Conservation (phyloP, 1,140 invertebrate species). For the Trinorchestia longiramus region DNA sequence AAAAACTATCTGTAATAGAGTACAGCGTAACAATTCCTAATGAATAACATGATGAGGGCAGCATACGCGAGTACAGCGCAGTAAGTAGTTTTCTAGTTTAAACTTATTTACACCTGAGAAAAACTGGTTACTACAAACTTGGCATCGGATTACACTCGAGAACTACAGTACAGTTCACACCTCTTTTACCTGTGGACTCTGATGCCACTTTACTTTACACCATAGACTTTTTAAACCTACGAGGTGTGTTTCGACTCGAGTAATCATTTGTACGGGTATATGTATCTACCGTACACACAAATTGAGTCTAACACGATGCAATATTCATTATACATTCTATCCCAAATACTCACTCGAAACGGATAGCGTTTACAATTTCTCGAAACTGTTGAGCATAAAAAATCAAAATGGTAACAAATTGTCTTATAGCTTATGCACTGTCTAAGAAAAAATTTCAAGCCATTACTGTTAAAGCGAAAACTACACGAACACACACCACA, state of each 20-base stretch:
- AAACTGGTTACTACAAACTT: not conserved
- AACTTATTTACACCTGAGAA: too few relatives aligned
- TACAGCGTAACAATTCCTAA: too few relatives aligned
- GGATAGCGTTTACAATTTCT: not conserved
- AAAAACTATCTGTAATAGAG: too few relatives aligned
- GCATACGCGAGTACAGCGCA: too few relatives aligned
- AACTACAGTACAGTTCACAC: not conserved
- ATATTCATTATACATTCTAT: not conserved
- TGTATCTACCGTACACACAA: too few relatives aligned
- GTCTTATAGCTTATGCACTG: not conserved
- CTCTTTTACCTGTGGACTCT: not conserved
- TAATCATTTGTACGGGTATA: not conserved
- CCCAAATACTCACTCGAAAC: not conserved
- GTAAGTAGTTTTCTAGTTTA: too few relatives aligned
- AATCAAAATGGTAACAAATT: not conserved
- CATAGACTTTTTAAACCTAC: not conserved
- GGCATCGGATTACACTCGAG: not conserved
- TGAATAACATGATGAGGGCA: too few relatives aligned
- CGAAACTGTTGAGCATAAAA: not conserved
- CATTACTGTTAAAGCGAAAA: not conserved
- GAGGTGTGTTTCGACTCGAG: not conserved
- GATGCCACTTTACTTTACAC: not conserved
- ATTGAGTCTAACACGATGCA: not conserved
- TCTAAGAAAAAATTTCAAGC: not conserved
- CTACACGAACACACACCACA: not conserved